These are phyloP conservation scores for Euwallacea similis DNA, from an alignment of 1,140 invertebrate genomes.

Conservation along the genomic window DNA sequence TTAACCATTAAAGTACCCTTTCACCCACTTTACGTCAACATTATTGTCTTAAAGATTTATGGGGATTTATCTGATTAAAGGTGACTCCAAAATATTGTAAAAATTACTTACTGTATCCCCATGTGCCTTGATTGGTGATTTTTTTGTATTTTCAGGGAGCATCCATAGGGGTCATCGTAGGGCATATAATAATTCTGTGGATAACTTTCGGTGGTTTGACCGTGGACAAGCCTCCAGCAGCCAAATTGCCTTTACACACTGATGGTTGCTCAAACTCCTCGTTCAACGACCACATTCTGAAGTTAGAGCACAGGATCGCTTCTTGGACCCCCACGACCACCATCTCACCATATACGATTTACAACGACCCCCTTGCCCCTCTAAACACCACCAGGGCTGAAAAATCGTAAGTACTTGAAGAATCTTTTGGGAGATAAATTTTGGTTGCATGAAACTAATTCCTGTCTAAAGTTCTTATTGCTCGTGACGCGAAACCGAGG, in stretches of 20 bases:
- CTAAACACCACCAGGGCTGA: constrained; percentile 39
- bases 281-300: constrained; percentile 61
- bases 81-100: too few species aligned
- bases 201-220: constrained; percentile 65
- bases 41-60: not conserved
- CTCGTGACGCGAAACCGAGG: too few species aligned
- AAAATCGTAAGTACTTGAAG: constrained; percentile 42
- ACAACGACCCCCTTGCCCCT: constrained; percentile 35
- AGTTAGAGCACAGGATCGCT: constrained; percentile 46
- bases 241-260: constrained; percentile 60
- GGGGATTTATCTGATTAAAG: not conserved
- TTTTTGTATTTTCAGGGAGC: constrained; percentile 58
- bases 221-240: constrained; percentile 54
- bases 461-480: not conserved
- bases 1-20: constrained; percentile 4
- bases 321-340: constrained; percentile 43
- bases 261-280: constrained; percentile 67
- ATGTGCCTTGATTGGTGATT: not conserved
- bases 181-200: constrained; percentile 67
- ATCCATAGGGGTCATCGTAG: constrained; percentile 66
- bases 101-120: too few species aligned
- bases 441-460: not conserved
- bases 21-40: not conserved
- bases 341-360: constrained; percentile 37
- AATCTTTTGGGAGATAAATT: not conserved